phyloP scores from a whole-genome alignment of 2,888 invertebrate genomes.

The Brenthis ino region DNA sequence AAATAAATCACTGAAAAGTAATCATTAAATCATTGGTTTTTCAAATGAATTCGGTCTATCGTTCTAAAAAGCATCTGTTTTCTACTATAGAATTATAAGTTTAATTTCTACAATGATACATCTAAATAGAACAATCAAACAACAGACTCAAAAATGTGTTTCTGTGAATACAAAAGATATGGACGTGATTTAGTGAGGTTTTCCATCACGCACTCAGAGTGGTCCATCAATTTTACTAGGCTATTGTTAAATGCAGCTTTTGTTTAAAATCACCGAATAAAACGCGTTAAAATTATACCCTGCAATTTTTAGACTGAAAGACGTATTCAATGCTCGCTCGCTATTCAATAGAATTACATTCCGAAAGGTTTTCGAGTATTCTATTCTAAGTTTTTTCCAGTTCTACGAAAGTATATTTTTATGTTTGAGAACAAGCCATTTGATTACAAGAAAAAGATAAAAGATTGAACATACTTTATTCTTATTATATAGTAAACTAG shows the following conservation, averaged over 20 bases:
- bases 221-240: constrained; percentile 17
- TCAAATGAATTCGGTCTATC: too few relatives aligned
- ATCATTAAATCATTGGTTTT: too few relatives aligned
- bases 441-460: background rate
- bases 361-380: constrained; percentile 6
- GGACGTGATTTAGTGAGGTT: constrained; percentile 4
- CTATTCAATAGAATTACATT: constrained; percentile 11
- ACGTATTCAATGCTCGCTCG: constrained; percentile 4
- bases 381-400: background rate
- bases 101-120: too few relatives aligned
- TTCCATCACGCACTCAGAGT: constrained; percentile 9
- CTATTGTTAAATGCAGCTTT: constrained; percentile 23
- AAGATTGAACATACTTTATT: too few relatives aligned
- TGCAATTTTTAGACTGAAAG: constrained; percentile 16
- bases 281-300: constrained; percentile 18
- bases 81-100: too few relatives aligned
- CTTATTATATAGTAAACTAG: too few relatives aligned
- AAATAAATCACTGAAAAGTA: too few relatives aligned
- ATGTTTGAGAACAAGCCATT: background rate
- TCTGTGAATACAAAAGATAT: background rate
- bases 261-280: constrained; percentile 26
- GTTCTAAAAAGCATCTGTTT: too few relatives aligned
- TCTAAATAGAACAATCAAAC: too few relatives aligned
- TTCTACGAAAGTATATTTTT: background rate
- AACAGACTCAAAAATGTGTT: background rate